Conservation (phyloP, 2,797 vertebrate species). For the Poecile montanus region DNA sequence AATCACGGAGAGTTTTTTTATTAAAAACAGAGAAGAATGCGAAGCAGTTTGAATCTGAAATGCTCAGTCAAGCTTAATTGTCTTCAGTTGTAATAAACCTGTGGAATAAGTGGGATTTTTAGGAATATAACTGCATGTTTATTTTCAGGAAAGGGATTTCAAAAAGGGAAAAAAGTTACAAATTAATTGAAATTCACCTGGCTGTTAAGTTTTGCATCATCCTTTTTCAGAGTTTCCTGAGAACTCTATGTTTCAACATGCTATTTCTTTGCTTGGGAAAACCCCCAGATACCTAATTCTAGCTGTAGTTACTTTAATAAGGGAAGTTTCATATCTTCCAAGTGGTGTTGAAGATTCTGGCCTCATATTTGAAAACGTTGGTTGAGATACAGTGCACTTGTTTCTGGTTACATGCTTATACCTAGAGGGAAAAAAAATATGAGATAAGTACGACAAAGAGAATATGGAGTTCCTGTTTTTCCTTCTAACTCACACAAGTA, state of each 20-base stretch:
- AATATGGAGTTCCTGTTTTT: background rate
- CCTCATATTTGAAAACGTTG: background rate
- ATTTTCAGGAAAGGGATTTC: background rate
- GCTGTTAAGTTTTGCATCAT: background rate
- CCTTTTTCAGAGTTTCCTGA: background rate
- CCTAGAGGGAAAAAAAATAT: background rate
- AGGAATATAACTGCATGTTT: background rate
- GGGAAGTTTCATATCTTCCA: background rate
- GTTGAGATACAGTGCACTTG: rapidly evolving
- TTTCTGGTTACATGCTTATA: background rate
- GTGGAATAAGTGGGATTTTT: background rate
- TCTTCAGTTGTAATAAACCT: background rate
- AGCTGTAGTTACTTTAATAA: background rate
- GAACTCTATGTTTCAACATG: background rate
- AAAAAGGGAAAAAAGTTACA: background rate
- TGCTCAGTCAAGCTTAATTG: background rate
- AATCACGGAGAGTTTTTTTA: background rate
- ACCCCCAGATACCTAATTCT: rapidly evolving
- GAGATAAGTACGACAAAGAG: background rate
- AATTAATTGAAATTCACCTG: background rate
- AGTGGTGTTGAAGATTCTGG: background rate
- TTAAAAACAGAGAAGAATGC: background rate
- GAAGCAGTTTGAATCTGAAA: background rate
- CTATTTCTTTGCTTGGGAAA: background rate
- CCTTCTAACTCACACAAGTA: background rate